Percentiles rank a stretch among this genome's conserved stretches.
Evolutionary conservation across 1,140 invertebrate genomes (phyloP).

Genomic region (Papilio machaon): DNA sequence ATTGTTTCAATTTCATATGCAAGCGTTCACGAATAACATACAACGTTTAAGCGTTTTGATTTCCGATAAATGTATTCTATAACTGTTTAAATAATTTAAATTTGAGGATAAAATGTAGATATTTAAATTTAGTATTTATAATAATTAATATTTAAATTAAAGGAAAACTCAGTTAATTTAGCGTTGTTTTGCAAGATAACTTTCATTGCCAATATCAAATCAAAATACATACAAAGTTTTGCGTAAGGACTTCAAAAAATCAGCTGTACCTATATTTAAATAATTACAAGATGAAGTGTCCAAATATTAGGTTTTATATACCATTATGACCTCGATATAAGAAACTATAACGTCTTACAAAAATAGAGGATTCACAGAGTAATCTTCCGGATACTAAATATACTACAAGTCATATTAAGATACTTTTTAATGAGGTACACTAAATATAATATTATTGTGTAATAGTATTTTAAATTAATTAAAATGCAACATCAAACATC

Average conservation of each 20-base stretch:
- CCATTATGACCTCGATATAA: not conserved
- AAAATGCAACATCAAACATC: slow-evolving; percentile 24
- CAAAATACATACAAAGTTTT: not conserved
- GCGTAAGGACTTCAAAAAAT: not conserved
- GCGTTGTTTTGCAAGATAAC: not conserved
- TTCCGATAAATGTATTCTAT: not conserved
- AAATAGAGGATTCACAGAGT: not conserved
- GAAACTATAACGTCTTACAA: not conserved
- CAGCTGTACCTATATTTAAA: not conserved
- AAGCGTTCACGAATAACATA: slow-evolving; percentile 36
- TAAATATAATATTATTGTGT: not conserved
- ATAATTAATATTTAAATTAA: no score
- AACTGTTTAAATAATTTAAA: not conserved
- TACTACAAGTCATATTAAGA: not conserved
- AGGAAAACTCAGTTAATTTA: not conserved
- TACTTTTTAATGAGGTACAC: not conserved
- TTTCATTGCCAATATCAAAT: not conserved
- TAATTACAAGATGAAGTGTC: not conserved
- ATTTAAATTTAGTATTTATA: no score
- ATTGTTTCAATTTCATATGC: slow-evolving; percentile 24
- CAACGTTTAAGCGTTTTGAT: slow-evolving; percentile 19
- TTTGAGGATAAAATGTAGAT: not conserved
- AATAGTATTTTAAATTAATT: not conserved
- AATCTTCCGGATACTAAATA: not conserved
- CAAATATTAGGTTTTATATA: not conserved